Evolutionary conservation across 2,113 vertebrate species (phyloP), one percentile per base, ranked within the genome.

Genomic region (Oreochromis aureus): DNA sequence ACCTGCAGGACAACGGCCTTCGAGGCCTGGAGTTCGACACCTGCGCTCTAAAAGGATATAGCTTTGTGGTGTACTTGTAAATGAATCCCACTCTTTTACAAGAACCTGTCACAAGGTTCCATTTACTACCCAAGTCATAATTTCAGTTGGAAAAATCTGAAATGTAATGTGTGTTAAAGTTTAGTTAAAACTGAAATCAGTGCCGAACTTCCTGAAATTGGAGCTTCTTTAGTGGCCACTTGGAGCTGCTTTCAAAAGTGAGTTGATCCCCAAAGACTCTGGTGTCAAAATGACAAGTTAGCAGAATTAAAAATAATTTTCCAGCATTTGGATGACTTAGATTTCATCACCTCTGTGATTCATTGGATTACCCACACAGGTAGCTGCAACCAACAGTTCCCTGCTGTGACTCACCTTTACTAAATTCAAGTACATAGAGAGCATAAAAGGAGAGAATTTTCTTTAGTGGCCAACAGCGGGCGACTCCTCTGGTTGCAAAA

Each of bases 171-270:
- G 10, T n/a, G 32, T 1, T 66, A 12, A 36, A 36, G 19, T 36
- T 66, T 7, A 11, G 61, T 66, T 66, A 7, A 36, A 36, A n/a
- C 13, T 36, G n/a, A 69, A 41, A 41, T n/a, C 34, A 22, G 19
- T 69, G 10, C 0, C 1, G 0, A 39, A 69, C 10, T 22, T 66
- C 6, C 63, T 39, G n/a, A 12, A 39, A 13, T n/a, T 39, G 11
- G 19, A 44, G 5, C 39, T 71, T 44, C 39, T 73, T 44, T 73
- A 44, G 39, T 10, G 22, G 39, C 39, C 39, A 46, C 39, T 16
- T 44, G 66, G 66, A 39, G 39, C n/a, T 71, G 22, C 66, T 8
- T 27, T 24, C 39, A 44, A 24, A 71, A 2, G 66, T 24, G n/a
- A 71, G 12, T 0, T 44, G 12, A 71, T 44, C n/a, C 66, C 0